Evolutionary conservation across 1,140 invertebrate species (phyloP).

Genomic region (Lucilia cuprina): DNA sequence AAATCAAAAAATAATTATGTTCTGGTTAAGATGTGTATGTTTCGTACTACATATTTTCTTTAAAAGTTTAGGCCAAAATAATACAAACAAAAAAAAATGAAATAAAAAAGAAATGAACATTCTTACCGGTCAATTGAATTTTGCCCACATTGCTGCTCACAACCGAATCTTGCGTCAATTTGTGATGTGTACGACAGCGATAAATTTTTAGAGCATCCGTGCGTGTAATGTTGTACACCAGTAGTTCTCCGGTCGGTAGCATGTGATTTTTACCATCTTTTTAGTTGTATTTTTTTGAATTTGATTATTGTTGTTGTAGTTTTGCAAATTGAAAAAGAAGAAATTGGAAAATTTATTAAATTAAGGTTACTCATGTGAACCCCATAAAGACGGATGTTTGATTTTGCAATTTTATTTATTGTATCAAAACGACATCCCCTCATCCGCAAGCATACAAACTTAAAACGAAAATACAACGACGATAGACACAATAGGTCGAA

Average conservation of each 20-base stretch:
- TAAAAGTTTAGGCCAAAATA: not conserved
- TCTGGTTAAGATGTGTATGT: not conserved
- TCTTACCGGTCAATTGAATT: constrained; percentile 74
- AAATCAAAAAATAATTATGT: constrained; percentile 3
- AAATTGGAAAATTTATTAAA: not conserved
- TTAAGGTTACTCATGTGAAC: constrained; percentile 18
- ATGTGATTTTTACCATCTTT: constrained; percentile 80
- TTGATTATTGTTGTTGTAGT: not conserved
- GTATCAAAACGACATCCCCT: not conserved
- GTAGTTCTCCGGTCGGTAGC: constrained; percentile 77
- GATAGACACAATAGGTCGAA: no score
- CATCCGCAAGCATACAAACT: not conserved
- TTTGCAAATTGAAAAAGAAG: not conserved
- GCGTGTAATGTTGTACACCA: constrained; percentile 76
- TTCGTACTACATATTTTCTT: not conserved
- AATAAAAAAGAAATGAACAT: not conserved
- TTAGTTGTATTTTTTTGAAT: not conserved
- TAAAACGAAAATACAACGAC: no score
- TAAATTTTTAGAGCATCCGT: constrained; percentile 70
- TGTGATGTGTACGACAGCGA: constrained; percentile 56
- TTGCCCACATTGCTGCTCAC: constrained; percentile 72
- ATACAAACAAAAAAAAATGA: not conserved
- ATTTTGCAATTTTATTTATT: not conserved
- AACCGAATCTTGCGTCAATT: constrained; percentile 67
- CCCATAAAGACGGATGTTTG: constrained; percentile 23